Conservation (phyloP, 1,140 invertebrate species). For the Centruroides vittatus region DNA sequence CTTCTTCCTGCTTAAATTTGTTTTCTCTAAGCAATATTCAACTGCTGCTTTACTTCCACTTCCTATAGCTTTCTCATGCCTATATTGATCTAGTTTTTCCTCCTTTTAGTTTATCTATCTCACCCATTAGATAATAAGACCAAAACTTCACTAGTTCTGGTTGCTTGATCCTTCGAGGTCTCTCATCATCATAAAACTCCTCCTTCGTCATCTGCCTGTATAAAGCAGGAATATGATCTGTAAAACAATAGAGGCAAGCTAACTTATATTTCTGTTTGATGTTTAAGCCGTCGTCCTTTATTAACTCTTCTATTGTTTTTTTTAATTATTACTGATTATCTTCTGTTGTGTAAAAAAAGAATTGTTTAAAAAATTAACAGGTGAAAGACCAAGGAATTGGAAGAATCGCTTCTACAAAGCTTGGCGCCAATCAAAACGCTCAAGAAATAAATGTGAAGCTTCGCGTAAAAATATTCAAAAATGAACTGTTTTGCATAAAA, state of each 20-base stretch:
- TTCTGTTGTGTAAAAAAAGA: slow-evolving; percentile 5
- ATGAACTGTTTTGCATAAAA: no score
- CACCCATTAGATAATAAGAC: slow-evolving; percentile 4
- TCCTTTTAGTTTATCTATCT: slow-evolving; percentile 4
- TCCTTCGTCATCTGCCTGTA: slow-evolving; percentile 5
- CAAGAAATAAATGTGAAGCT: no score
- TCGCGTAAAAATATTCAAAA: no score
- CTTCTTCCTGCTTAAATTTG: not conserved
- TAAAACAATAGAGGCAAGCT: slow-evolving; percentile 11
- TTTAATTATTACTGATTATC: slow-evolving; percentile 4
- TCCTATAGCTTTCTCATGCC: slow-evolving; percentile 3
- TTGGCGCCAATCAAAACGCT: no score
- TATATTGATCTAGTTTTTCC: slow-evolving; percentile 1
- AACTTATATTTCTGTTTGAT: slow-evolving; percentile 4
- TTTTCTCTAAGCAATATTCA: slow-evolving; percentile 10
- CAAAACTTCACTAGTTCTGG: no score
- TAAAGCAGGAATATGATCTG: slow-evolving; percentile 5
- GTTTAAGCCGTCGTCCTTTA: not conserved
- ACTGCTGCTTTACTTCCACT: slow-evolving; percentile 8
- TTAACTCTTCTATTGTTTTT: slow-evolving; percentile 6
- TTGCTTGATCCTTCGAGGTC: not conserved
- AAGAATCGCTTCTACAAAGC: no score
- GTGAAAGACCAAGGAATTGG: no score
- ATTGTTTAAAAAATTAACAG: slow-evolving; percentile 10
- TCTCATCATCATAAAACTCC: not conserved